Evolutionary conservation across 2,888 invertebrate genomes (phyloP).

Genomic region (Sarcophaga caerulescens): DNA sequence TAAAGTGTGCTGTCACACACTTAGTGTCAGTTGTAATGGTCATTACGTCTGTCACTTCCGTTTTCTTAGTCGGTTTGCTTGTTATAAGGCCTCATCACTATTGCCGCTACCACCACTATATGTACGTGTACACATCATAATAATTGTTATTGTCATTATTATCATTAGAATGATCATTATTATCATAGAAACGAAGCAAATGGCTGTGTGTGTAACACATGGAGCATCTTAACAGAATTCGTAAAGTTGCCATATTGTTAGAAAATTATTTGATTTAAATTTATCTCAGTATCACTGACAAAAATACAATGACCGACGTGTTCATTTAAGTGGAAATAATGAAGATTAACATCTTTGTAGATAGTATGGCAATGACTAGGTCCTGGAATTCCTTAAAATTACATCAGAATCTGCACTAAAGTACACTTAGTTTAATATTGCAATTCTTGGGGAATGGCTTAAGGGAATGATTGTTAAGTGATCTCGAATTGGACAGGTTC

Average conservation of each 20-base stretch:
- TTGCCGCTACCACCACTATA: conserved; percentile 17
- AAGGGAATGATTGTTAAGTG: too few species aligned
- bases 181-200: conserved; percentile 42
- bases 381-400: too few species aligned
- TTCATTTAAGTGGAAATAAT: too few species aligned
- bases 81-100: conserved; percentile 15
- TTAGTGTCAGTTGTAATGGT: conserved; percentile 67
- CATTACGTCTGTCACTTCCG: conserved; percentile 69
- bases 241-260: conserved; percentile 34
- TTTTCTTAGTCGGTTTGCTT: conserved; percentile 50
- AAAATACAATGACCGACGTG: too few species aligned
- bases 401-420: too few species aligned
- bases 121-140: conserved; percentile 26
- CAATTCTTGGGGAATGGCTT: too few species aligned
- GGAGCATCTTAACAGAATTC: conserved; percentile 18
- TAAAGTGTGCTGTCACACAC: conserved; percentile 61
- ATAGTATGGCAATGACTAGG: too few species aligned
- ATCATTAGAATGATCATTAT: conserved; percentile 60
- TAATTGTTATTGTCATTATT: conserved; percentile 49
- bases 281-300: too few species aligned
- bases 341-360: too few species aligned
- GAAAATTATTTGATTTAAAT: background rate
- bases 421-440: too few species aligned
- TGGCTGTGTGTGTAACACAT: background rate
- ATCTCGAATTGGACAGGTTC: too few species aligned